A percentile compares a stretch with the other conserved stretches of the same genome.
These are phyloP conservation scores for Hydriomena furcata DNA, from an alignment of 2,888 invertebrate species.

Conservation along the genomic window DNA sequence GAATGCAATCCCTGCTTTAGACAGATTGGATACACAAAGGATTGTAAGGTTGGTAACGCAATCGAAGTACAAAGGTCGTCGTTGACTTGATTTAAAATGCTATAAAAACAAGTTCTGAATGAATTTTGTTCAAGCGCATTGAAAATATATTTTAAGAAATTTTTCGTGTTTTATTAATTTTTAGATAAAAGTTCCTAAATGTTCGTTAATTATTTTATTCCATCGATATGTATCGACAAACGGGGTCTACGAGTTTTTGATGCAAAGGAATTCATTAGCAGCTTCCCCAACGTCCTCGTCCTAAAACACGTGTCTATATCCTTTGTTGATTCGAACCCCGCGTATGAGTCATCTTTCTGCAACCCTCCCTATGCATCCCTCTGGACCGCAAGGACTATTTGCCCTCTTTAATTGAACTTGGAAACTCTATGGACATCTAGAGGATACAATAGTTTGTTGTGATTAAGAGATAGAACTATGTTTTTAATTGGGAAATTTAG, in stretches of 20 bases:
- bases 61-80: too few species aligned
- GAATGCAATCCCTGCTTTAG: background rate
- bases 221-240: too few species aligned
- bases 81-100: too few species aligned
- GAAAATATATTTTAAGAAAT: too few species aligned
- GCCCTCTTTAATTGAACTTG: conserved; percentile 74
- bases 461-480: background rate
- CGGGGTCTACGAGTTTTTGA: too few species aligned
- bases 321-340: conserved; percentile 77
- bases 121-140: too few species aligned
- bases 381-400: conserved; percentile 59
- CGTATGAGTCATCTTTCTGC: conserved; percentile 71
- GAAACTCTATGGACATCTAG: conserved; percentile 39
- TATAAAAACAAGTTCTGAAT: too few species aligned
- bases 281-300: conserved; percentile 2
- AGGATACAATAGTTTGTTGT: background rate
- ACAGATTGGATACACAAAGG: background rate
- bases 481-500: too few species aligned
- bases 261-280: conserved; percentile 11
- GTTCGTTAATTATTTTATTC: too few species aligned
- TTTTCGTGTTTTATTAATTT: too few species aligned
- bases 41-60: background rate
- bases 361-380: conserved; percentile 49
- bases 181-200: too few species aligned
- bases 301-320: conserved; percentile 29